A percentile compares a stretch with the other conserved stretches of the same genome.
phyloP scores from a whole-genome alignment of 2,113 vertebrate species.

The Trachemys scripta region DNA sequence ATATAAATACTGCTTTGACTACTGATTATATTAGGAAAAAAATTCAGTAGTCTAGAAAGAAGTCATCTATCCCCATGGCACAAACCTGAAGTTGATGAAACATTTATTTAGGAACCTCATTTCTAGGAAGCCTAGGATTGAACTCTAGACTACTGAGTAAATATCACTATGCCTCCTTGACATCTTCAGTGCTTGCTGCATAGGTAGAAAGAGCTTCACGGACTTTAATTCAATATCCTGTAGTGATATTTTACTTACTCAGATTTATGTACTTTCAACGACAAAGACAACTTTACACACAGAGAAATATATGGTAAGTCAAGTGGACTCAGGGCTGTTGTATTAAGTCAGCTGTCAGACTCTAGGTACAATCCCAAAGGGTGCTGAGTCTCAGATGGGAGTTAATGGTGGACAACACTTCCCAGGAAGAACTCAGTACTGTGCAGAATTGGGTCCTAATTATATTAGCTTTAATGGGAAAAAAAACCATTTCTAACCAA shows the following conservation, averaged over 20 bases:
- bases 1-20: background rate
- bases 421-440: background rate
- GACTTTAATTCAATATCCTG: background rate
- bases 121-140: background rate
- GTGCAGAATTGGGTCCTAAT: background rate
- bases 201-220: background rate
- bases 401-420: accelerated
- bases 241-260: background rate
- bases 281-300: background rate
- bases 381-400: background rate
- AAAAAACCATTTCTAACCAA: accelerated
- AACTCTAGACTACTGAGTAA: background rate
- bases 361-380: background rate
- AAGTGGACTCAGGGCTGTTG: background rate
- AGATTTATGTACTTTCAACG: background rate
- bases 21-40: background rate
- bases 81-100: background rate
- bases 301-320: background rate
- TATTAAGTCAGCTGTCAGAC: background rate
- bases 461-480: background rate
- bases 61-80: background rate
- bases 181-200: background rate
- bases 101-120: background rate
- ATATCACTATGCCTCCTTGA: background rate
- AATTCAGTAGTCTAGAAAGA: background rate